Evolutionary conservation across 2,113 vertebrate species (phyloP).

Genomic region (Sinosuthora webbiana): DNA sequence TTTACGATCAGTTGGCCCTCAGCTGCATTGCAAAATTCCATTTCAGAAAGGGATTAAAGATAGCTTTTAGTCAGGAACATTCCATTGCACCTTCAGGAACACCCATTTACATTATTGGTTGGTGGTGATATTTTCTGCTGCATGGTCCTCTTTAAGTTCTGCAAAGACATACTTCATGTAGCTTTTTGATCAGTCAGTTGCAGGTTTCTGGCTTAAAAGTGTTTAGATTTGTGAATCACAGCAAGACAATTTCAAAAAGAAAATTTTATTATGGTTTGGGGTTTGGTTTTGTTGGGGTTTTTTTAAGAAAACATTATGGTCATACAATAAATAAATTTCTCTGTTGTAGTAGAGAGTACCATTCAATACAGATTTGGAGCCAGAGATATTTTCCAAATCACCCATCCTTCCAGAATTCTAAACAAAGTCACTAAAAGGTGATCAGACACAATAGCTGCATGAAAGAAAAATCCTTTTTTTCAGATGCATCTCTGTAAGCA

Average conservation of each 20-base stretch:
- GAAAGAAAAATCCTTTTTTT: neutral
- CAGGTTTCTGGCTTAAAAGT: neutral
- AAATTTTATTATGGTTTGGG: neutral
- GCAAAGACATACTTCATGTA: neutral
- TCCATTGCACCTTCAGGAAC: neutral
- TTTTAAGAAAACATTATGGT: neutral
- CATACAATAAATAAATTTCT: neutral
- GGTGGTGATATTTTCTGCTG: neutral
- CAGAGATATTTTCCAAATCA: neutral
- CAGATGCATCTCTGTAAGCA: neutral
- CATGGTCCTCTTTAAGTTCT: neutral
- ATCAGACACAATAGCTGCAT: neutral
- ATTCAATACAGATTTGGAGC: neutral
- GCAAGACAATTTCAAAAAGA: neutral
- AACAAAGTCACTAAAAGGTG: neutral
- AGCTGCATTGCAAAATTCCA: constrained; percentile 3
- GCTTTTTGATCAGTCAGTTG: neutral
- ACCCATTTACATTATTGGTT: neutral
- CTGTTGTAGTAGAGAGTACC: neutral
- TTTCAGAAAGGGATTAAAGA: neutral
- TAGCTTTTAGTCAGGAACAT: neutral
- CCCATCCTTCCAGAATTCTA: neutral
- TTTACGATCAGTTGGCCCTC: neutral
- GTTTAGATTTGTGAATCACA: neutral
- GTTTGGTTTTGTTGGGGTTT: neutral